Conservation (phyloP, 2,797 vertebrate genomes). For the Sparidentex hasta region DNA sequence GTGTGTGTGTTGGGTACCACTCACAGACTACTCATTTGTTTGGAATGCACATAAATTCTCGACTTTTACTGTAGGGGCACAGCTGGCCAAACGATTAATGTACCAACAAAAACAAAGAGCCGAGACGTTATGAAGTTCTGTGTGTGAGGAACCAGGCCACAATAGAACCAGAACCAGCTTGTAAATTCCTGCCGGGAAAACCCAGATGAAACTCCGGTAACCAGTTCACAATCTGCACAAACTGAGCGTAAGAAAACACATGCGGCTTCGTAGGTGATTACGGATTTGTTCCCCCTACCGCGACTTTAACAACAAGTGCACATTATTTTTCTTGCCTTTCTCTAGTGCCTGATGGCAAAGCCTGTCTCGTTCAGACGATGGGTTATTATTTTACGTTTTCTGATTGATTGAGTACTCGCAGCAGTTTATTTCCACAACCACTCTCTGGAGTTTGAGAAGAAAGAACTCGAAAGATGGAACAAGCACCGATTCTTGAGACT, state of each 20-base stretch:
- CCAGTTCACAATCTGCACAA: constrained; percentile 34
- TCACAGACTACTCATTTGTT: constrained; percentile 76
- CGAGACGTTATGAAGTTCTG: constrained; percentile 71
- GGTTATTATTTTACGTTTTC: no score
- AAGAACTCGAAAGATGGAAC: no score
- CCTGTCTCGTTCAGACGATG: background rate
- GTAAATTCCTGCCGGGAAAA: constrained; percentile 75
- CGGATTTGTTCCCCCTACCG: background rate
- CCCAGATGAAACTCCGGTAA: constrained; percentile 69
- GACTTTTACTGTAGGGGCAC: constrained; percentile 75
- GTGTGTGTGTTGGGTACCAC: constrained; percentile 26
- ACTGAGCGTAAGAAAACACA: background rate
- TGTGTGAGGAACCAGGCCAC: constrained; percentile 69
- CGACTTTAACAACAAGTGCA: background rate
- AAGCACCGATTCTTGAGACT: no score
- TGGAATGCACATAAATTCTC: constrained; percentile 86
- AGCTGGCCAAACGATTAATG: constrained; percentile 83
- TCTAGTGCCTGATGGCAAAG: background rate
- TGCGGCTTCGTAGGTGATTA: background rate
- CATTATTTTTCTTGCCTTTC: background rate
- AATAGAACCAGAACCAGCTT: constrained; percentile 77
- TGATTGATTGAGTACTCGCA: no score
- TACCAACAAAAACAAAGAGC: constrained; percentile 71
- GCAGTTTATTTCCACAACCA: no score
- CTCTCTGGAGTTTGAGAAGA: no score